Evolutionary conservation across 2,797 vertebrate genomes (phyloP), one percentile per base, ranked within the genome.

Genomic region (Ambastaia sidthimunki): DNA sequence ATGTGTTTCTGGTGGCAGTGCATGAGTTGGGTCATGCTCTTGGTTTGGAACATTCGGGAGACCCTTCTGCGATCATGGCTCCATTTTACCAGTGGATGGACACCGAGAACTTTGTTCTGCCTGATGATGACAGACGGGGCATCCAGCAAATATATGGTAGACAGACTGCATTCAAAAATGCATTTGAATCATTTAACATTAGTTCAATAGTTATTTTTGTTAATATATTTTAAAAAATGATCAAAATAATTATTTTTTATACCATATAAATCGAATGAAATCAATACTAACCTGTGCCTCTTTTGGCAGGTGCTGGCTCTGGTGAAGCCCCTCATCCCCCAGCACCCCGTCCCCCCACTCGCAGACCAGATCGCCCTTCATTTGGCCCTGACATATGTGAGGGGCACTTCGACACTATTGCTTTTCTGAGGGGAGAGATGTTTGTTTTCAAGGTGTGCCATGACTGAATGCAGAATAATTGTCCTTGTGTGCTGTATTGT

Each of bases 31-130:
- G 96, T 78, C 96, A 98, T 3, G 97, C 96, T 23, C 88, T 98
- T 78, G 97, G 96, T 34, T 91, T 98, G 67, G 97, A 97, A 84
- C 96, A 98, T 86, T 97, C 96, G 9, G 95, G 93, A 1, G 90
- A 96, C 74, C 96, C 96, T 0, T 94, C 95, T 0, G 96, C 96
- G 87, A 97, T 98, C 91, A 98, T 98, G 96, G 96, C 96, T 0
- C 96, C 96, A 0, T 97, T 98, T 89, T 98, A 98, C 90, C 96
- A 98, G 82, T 98, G 96, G 96, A 96, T 98, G 88, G 96, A 98
- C 55, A 97, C 95, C 0, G 94, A 96, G 74, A 95, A 95, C 91
- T 98, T 97, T 31, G 91, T 94, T 74, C 89, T 98, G 50, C 96
- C 96, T 0, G 94, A 95, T 0, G 96, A 97, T 12, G 97, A 98